phyloP scores from a whole-genome alignment of 1,140 invertebrate genomes.

The Zaprionus vittiger region DNA sequence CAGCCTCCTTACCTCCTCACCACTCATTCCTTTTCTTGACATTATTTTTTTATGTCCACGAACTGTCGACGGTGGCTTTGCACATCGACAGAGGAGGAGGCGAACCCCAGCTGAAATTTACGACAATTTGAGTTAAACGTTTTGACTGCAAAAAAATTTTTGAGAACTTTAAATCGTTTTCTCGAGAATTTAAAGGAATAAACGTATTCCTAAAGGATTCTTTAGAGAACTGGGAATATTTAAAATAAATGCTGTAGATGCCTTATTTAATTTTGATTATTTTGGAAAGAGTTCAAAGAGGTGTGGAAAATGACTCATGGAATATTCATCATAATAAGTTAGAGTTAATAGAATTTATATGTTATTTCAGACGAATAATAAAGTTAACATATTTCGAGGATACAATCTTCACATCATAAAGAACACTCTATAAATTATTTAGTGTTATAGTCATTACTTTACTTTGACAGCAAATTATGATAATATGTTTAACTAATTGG shows the following conservation, averaged over 20 bases:
- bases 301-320: no score
- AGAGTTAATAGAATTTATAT: no score
- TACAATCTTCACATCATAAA: no score
- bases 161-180: neutral
- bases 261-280: neutral
- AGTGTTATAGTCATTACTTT: neutral
- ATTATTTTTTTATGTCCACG: constrained; percentile 67
- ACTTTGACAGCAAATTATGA: no score
- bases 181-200: neutral
- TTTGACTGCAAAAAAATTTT: constrained; percentile 20
- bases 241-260: neutral
- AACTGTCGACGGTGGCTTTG: constrained; percentile 35
- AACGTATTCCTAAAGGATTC: neutral
- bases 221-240: neutral
- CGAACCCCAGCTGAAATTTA: constrained; percentile 54
- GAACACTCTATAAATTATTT: no score
- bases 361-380: no score
- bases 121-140: constrained; percentile 74
- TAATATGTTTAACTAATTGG: neutral
- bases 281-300: neutral
- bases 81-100: constrained; percentile 19
- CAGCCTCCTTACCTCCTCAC: neutral
- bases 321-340: no score
- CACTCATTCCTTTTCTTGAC: constrained; percentile 11
- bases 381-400: no score